Evolutionary conservation across 2,888 invertebrate species (phyloP), one percentile per base, ranked within the genome.

Genomic region (Drosophila meridiana): DNA sequence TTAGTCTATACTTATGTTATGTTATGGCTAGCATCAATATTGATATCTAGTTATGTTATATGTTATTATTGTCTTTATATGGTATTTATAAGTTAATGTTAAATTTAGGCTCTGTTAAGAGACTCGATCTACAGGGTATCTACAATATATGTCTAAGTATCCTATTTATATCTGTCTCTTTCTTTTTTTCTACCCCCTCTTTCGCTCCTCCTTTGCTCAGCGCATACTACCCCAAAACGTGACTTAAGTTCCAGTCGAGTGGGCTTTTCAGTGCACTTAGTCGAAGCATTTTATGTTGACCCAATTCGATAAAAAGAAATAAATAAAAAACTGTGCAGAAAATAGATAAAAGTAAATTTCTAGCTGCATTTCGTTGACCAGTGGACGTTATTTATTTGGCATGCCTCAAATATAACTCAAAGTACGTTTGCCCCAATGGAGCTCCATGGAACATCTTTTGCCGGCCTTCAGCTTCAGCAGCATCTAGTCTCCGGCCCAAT

Each of bases 341-440:
- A 34, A 20, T 30, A 38, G 13, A 34, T 36, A 28, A 26, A 58
- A 45, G 50, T 52, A 47, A 48, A 56, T 50, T 55, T 65, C 45
- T 36, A 48, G 56, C n/a, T 76, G 76, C 66, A 71, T 62, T 65
- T 76, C 55, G 58, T 52, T 76, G 69, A 69, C 77, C 72, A 67
- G 58, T 8, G 32, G 36, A 42, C 56, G 45, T 68, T 78, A 71
- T 75, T 75, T 78, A 78, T 78, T 75, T 71, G 75, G 43, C 75
- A 60, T 78, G 71, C 68, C 62, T 52, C 57, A 66, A 74, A 71
- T 78, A 65, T 55, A 42, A 42, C 48, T 55, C 30, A 68, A 73
- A 69, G 55, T 60, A 62, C 61, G 65, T 70, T 65, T 66, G 40
- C 30, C 50, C 62, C 60, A 57, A 60, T 60, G 60, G 53, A 50